These are phyloP conservation scores for Myoxocephalus aenaeus DNA, from an alignment of 2,797 vertebrate genomes.

Conservation along the genomic window DNA sequence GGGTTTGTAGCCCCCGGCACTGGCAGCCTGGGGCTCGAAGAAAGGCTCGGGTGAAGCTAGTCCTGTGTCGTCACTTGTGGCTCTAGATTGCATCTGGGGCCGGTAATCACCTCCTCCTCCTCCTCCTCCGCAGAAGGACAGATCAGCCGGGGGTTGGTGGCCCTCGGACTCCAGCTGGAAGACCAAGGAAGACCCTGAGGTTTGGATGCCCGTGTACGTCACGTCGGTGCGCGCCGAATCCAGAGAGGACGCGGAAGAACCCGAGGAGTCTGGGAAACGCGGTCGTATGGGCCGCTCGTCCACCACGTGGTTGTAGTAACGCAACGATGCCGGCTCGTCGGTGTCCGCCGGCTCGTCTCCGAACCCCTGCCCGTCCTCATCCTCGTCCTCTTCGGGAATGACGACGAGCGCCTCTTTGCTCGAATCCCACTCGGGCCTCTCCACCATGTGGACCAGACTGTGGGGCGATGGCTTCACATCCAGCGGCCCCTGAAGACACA, in stretches of 20 bases:
- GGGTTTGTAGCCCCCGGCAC: slow-evolving; percentile 88
- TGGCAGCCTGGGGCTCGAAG: slow-evolving; percentile 51
- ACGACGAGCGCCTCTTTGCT: slow-evolving; percentile 79
- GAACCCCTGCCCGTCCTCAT: slow-evolving; percentile 63
- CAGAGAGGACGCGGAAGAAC: slow-evolving; percentile 85
- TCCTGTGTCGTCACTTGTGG: slow-evolving; percentile 75
- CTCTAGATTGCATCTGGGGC: slow-evolving; percentile 75
- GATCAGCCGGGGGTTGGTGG: slow-evolving; percentile 46
- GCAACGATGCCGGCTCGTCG: slow-evolving; percentile 78
- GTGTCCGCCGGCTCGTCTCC: slow-evolving; percentile 74
- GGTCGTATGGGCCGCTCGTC: slow-evolving; percentile 84
- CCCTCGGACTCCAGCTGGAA: slow-evolving; percentile 83
- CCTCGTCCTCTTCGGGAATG: slow-evolving; percentile 81
- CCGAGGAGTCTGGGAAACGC: slow-evolving; percentile 73
- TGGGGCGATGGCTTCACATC: slow-evolving; percentile 92
- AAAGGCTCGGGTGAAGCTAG: slow-evolving; percentile 36
- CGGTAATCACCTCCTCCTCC: slow-evolving; percentile 75
- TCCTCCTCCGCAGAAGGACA: slow-evolving; percentile 8
- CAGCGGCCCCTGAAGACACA: slow-evolving; percentile 82
- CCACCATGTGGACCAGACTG: slow-evolving; percentile 92
- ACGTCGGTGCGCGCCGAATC: slow-evolving; percentile 86
- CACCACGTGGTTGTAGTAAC: slow-evolving; percentile 85
- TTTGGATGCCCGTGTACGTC: slow-evolving; percentile 94
- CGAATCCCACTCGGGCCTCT: slow-evolving; percentile 79
- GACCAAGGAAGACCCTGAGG: slow-evolving; percentile 81